phyloP scores from a whole-genome alignment of 2,797 vertebrate species.

The Lacerta viridis region DNA sequence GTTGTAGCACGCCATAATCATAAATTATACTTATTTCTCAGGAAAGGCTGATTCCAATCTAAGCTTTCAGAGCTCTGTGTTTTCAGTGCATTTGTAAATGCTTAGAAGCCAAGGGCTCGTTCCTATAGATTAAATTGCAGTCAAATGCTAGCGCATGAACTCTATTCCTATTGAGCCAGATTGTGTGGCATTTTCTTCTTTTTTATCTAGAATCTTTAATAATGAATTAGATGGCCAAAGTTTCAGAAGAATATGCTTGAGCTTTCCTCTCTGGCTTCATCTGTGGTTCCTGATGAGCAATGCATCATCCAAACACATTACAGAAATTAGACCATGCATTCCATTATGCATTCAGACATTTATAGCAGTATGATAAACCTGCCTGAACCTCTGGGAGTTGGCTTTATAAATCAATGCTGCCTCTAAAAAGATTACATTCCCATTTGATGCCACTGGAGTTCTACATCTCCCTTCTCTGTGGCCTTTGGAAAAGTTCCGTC shows the following conservation, averaged over 20 bases:
- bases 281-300: slow-evolving; percentile 72
- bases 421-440: slow-evolving; percentile 71
- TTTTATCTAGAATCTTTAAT: slow-evolving; percentile 72
- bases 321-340: slow-evolving; percentile 78
- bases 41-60: slow-evolving; percentile 59
- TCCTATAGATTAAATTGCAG: slow-evolving; percentile 58
- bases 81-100: slow-evolving; percentile 38
- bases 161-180: slow-evolving; percentile 47
- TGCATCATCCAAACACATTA: slow-evolving; percentile 79
- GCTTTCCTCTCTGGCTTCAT: slow-evolving; percentile 69
- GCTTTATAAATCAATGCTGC: slow-evolving; percentile 78
- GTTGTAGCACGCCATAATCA: slow-evolving; percentile 51
- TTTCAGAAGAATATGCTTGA: slow-evolving; percentile 71
- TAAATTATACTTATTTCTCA: slow-evolving; percentile 63
- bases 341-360: slow-evolving; percentile 80
- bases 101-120: slow-evolving; percentile 57
- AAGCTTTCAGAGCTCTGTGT: slow-evolving; percentile 18
- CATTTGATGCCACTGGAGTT: slow-evolving; percentile 73
- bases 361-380: slow-evolving; percentile 80
- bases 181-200: slow-evolving; percentile 58
- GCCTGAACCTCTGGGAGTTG: slow-evolving; percentile 71
- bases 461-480: slow-evolving; percentile 64
- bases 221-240: slow-evolving; percentile 66
- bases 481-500: slow-evolving; percentile 52
- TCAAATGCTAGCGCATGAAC: slow-evolving; percentile 57